Evolutionary conservation across 2,888 invertebrate species (phyloP).

Genomic region (Myopa testacea): DNA sequence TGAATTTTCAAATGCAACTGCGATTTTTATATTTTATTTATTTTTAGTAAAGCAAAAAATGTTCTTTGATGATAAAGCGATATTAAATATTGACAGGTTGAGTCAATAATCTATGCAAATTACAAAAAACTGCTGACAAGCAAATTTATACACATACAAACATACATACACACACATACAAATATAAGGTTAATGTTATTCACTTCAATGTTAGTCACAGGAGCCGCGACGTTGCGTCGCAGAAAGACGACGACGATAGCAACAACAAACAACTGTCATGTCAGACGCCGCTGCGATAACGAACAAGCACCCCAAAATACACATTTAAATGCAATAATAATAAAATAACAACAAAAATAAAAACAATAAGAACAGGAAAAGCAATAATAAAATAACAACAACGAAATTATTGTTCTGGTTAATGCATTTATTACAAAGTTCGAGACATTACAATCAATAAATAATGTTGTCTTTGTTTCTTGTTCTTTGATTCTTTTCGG

Average conservation of each 20-base stretch:
- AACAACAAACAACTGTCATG: not conserved
- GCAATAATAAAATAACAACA: not conserved
- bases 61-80: constrained; percentile 11
- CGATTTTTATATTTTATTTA: constrained; percentile 1
- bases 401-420: not conserved
- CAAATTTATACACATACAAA: not conserved
- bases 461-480: not conserved
- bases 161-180: not conserved
- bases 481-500: not conserved
- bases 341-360: not conserved
- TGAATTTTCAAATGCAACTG: not conserved
- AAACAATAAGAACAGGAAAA: not conserved
- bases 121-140: not conserved
- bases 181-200: constrained; percentile 5
- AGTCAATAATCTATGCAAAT: constrained; percentile 26
- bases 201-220: not conserved
- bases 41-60: constrained; percentile 18
- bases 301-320: not conserved
- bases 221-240: not conserved
- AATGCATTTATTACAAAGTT: constrained; percentile 11
- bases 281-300: not conserved
- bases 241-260: not conserved
- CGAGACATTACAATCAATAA: not conserved
- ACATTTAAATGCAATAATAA: constrained; percentile 10
- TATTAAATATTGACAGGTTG: constrained; percentile 33